Evolutionary conservation across 2,888 invertebrate species (phyloP), one percentile per base, ranked within the genome.

Genomic region (Pheosia tremula): DNA sequence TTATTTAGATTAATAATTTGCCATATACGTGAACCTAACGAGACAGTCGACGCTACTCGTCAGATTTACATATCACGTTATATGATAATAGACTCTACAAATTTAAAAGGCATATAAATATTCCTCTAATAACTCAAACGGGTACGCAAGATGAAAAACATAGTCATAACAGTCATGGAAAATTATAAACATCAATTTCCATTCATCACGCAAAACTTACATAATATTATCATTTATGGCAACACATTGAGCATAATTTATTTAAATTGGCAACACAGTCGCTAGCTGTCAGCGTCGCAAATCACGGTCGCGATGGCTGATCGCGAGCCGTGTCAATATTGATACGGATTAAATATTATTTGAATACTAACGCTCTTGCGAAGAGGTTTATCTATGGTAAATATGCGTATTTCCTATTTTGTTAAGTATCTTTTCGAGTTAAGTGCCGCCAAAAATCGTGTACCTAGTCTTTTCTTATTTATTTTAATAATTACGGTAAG

Each of bases 231-330:
- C n/a, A 56, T 56, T 13, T 13, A 39, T 56, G 41, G 56, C 41
- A 39, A 41, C 56, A 56, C 41, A 41, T 41, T 56, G 41, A n/a
- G 56, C 8, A 56, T 56, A 13, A 37, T 56, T 56, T 56, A 56
- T 56, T 41, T 13, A 39, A 56, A 56, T 10, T 41, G 41, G 56
- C 56, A 39, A 56, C 41, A 9, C 56, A n/a, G n/a, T 56, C 10
- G 53, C 37, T 8, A 8, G 37, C 43, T 8, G 9, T 8, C 3
- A 56, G n/a, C 8, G 13, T 11, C 50, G 10, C 50, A 56, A 72
- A 63, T 67, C 75, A 75, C 64, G 74, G 67, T 70, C 71, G 49
- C 68, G 76, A 65, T 68, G 69, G 63, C 63, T 76, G 74, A 72
- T 72, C 67, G 54, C 68, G 55, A 57, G 43, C 6, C 53, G 53